Percentiles rank a stretch among this genome's conserved stretches.
Evolutionary conservation across 2,113 vertebrate species (phyloP).

Genomic region (Halichoeres trimaculatus): DNA sequence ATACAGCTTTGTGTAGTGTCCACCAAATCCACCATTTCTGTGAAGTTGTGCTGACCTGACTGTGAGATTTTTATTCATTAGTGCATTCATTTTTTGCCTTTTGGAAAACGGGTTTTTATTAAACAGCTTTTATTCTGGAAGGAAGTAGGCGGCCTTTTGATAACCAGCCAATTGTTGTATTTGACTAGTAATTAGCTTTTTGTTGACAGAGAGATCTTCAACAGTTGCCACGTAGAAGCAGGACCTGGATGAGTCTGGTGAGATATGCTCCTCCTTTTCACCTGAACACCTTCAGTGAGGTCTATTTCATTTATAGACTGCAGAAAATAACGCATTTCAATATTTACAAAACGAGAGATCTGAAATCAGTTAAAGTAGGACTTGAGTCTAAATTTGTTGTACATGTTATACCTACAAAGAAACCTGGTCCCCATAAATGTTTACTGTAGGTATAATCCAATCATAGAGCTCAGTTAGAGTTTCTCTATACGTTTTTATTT

Average conservation of each 20-base stretch:
- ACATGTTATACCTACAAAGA: no score
- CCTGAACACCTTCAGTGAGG: neutral
- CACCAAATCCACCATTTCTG: neutral
- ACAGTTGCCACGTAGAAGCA: conserved; percentile 10
- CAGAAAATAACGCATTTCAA: no score
- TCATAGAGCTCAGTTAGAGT: no score
- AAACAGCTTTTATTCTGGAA: neutral
- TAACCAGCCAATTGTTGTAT: neutral
- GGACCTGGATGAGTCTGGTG: conserved; percentile 22
- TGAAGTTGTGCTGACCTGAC: neutral
- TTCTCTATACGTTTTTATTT: no score
- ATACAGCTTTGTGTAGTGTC: conserved; percentile 36
- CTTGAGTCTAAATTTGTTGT: no score
- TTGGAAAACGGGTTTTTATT: neutral
- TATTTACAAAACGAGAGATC: no score
- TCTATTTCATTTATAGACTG: no score
- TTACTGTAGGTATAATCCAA: no score
- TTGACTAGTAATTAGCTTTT: neutral
- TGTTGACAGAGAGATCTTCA: conserved; percentile 54
- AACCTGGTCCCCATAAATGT: no score
- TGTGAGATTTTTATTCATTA: neutral
- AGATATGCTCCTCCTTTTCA: conserved; percentile 5
- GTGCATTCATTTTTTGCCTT: no score
- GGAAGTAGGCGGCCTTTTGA: neutral
- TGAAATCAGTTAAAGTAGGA: no score